Evolutionary conservation across 35 echinoderm and acorn worm genomes (phyloP).

Genomic region (Lytechinus pictus): DNA sequence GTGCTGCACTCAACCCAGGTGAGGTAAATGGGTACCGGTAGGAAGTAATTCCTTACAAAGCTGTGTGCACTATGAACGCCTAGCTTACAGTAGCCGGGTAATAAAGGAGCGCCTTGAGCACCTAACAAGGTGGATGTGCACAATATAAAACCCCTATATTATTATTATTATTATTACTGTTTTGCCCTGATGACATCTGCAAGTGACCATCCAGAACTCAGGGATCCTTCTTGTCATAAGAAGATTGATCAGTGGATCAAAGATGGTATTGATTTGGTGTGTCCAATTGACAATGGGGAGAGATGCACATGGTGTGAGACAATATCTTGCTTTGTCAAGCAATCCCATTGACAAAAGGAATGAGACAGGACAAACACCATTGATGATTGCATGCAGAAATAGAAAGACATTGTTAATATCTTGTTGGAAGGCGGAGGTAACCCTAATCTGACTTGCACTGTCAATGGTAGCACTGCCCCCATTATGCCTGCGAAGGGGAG

Average conservation of each 20-base stretch:
- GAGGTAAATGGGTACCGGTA: too few species aligned
- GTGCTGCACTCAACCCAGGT: too few species aligned
- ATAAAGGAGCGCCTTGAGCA: too few species aligned
- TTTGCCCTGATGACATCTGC: background rate
- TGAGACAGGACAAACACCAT: background rate
- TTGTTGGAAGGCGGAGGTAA: background rate
- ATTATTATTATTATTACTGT: too few species aligned
- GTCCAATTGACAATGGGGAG: background rate
- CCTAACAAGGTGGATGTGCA: too few species aligned
- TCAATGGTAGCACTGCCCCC: background rate
- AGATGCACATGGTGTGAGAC: background rate
- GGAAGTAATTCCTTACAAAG: too few species aligned
- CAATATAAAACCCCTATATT: too few species aligned
- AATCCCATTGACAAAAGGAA: background rate
- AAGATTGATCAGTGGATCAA: background rate
- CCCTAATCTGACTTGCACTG: background rate
- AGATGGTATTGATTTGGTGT: background rate
- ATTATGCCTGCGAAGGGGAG: background rate
- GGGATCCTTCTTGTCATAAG: background rate
- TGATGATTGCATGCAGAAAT: background rate
- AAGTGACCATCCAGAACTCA: background rate
- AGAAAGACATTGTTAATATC: background rate
- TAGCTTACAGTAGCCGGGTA: too few species aligned
- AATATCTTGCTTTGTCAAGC: background rate
- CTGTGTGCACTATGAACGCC: too few species aligned